A percentile compares a stretch with the other conserved stretches of the same genome.
These are phyloP conservation scores for Ischnura elegans DNA, from an alignment of 2,888 invertebrate species.

Conservation along the genomic window DNA sequence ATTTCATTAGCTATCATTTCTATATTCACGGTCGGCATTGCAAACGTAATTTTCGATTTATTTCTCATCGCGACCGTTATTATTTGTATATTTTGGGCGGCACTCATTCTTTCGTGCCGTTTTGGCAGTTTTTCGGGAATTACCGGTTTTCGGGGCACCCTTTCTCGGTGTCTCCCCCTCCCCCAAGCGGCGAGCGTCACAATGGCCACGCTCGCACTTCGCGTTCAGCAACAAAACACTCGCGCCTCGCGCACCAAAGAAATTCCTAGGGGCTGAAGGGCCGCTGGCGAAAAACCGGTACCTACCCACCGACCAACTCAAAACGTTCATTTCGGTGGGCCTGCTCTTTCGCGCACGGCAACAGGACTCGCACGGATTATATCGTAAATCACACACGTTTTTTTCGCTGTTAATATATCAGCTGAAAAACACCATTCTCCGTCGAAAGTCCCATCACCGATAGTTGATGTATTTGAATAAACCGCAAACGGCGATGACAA, in stretches of 20 bases:
- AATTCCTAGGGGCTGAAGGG: neutral
- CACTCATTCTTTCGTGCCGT: neutral
- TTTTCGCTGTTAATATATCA: neutral
- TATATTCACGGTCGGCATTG: neutral
- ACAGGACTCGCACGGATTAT: neutral
- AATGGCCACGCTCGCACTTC: neutral
- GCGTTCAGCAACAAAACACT: neutral
- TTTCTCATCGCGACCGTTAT: neutral
- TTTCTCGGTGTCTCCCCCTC: neutral
- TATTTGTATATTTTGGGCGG: neutral
- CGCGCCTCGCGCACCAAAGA: neutral
- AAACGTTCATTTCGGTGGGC: neutral
- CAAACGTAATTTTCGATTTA: neutral
- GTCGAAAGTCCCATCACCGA: neutral
- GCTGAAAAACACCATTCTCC: neutral
- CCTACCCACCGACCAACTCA: too few relatives aligned
- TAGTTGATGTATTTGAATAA: neutral
- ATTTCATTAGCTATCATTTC: neutral
- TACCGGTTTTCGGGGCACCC: neutral
- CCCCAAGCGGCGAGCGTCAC: neutral
- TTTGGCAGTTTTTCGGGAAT: neutral
- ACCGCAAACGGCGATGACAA: neutral
- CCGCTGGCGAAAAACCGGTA: neutral
- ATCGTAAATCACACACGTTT: slow-evolving; percentile 13
- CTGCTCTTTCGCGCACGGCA: neutral